These are phyloP conservation scores for Fopius arisanus DNA, from an alignment of 1,140 invertebrate genomes.

Conservation along the genomic window DNA sequence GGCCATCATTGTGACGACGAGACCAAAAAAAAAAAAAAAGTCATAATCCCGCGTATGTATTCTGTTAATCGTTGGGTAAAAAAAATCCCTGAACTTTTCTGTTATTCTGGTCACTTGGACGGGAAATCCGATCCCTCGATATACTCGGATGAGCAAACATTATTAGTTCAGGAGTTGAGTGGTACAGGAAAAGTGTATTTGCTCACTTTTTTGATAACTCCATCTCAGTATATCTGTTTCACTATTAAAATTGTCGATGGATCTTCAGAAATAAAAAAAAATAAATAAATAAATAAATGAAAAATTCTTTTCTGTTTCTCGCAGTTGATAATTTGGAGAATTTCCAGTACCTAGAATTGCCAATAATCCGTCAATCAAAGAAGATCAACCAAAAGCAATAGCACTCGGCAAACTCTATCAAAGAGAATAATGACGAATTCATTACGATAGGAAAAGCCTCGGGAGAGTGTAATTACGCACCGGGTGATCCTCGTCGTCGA, in stretches of 20 bases:
- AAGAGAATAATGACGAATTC: constrained; percentile 6
- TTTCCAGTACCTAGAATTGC: background rate
- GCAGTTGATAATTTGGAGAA: background rate
- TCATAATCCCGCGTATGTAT: background rate
- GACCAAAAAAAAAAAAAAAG: background rate
- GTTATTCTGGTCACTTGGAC: background rate
- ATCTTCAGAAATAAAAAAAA: too few species aligned
- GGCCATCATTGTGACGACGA: background rate
- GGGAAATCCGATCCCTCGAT: background rate
- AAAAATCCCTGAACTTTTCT: background rate
- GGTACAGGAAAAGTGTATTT: background rate
- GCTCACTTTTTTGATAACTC: too few species aligned
- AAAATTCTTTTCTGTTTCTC: too few species aligned
- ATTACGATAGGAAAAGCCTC: background rate
- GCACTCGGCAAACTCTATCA: background rate
- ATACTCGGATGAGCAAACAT: background rate
- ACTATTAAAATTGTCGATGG: too few species aligned
- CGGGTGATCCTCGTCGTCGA: constrained; percentile 11
- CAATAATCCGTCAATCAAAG: background rate
- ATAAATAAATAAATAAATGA: too few species aligned
- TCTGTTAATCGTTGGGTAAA: background rate
- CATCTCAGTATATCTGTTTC: too few species aligned
- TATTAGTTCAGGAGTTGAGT: background rate
- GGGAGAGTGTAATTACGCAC: constrained; percentile 18
- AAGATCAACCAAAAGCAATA: background rate